Evolutionary conservation across 2,888 invertebrate species (phyloP), one percentile per base, ranked within the genome.

Genomic region (Pseudococcus jackbeardsleyi): DNA sequence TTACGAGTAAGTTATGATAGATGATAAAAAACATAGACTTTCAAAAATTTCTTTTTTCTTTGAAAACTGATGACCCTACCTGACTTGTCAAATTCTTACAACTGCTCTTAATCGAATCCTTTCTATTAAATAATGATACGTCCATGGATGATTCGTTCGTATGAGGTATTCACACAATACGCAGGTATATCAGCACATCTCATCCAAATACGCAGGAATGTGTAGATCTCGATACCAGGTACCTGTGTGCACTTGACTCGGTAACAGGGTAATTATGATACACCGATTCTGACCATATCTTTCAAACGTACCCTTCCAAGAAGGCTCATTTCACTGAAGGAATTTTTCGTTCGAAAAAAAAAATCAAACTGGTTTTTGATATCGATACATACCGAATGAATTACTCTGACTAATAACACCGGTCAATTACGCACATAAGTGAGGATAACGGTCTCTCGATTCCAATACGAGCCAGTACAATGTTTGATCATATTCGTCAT

Each of bases 361-460:
- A 64, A 64, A 64, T 11, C 4, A 22, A 64, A 64, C 64, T 64
- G 64, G 64, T 64, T 64, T 59, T 11, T 11, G 22, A 64, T 42
- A 42, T 64, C 19, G 64, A 64, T 64, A 59, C 59, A 64, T 64
- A 64, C 64, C 64, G 11, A 64, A 22, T 22, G 64, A 22, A 64
- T 64, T 64, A 64, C 22, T 64, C 64, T 64, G 64, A 64, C 64
- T 64, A 64, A 64, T 64, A 64, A 64, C 64, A 64, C 9, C 22
- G 64, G 19, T 64, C 64, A n/a, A 64, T 7, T 64, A 64, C 59
- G 11, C 11, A 19, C 7, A 8, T 42, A 42, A 3, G 42, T 42
- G 42, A 42, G 6, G 3, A 64, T 64, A 64, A 64, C 64, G 64
- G 64, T 64, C 64, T 22, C 3, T 9, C 64, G 22, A 64, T 64